phyloP scores from a whole-genome alignment of 2,888 invertebrate species.

The Dicyrtoma fusca region DNA sequence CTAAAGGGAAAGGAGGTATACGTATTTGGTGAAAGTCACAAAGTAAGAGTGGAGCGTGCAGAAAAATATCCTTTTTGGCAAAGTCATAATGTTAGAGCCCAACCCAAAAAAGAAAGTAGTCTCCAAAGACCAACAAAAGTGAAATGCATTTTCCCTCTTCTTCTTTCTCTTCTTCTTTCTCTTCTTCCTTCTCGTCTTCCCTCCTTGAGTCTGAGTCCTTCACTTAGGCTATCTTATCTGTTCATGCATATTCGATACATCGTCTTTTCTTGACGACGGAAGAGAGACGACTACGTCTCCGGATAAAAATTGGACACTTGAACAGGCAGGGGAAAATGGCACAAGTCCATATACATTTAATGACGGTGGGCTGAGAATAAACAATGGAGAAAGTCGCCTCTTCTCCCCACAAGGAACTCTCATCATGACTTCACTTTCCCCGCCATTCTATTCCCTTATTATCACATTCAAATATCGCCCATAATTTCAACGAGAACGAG shows the following conservation, averaged over 20 bases:
- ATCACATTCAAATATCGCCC: not conserved
- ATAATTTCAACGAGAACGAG: not conserved
- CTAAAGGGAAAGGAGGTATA: not conserved
- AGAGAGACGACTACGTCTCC: not conserved
- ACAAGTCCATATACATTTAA: conserved; percentile 3
- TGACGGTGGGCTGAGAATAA: conserved; percentile 8
- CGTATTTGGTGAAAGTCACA: conserved; percentile 10
- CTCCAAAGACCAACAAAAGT: conserved; percentile 53
- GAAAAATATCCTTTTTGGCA: conserved; percentile 41
- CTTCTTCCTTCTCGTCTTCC: conserved; percentile 25
- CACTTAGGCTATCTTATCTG: conserved; percentile 36
- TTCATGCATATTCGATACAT: conserved; percentile 42
- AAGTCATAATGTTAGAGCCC: conserved; percentile 49
- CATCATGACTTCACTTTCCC: not conserved
- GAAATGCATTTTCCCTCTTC: conserved; percentile 47
- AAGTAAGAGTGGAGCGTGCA: conserved; percentile 39
- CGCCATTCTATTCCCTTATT: conserved; percentile 5
- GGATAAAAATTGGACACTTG: conserved; percentile 36
- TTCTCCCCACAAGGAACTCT: not conserved
- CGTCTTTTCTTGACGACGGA: not conserved
- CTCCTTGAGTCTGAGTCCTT: conserved; percentile 22
- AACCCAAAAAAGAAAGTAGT: conserved; percentile 47
- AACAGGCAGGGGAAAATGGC: conserved; percentile 12
- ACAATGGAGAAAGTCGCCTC: not conserved
- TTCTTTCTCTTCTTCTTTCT: conserved; percentile 26